Evolutionary conservation across 2,797 vertebrate species (phyloP), one percentile per base, ranked within the genome.

Genomic region (Glyptemys insculpta): DNA sequence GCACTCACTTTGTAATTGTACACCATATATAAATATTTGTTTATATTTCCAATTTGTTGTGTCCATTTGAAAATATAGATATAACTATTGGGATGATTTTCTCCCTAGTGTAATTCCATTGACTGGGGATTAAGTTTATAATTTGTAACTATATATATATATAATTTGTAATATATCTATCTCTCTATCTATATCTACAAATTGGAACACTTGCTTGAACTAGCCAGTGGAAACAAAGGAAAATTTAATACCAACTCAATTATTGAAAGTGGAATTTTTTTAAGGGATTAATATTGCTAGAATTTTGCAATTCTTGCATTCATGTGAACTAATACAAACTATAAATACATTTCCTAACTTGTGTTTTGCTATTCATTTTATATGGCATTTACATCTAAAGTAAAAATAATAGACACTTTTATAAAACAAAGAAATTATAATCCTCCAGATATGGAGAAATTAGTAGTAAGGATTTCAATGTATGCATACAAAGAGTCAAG

Each of bases 101-200:
- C 82, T 87, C 81, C 5, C 49, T 85, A 31, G 4, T 91, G 8
- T 37, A 87, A 85, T 85, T 85, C 3, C 3, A 86, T 3, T 86
- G 25, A 29, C 3, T 12, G 15, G 79, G 16, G 85, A 34, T 53
- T 86, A 81, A 62, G 4, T 90, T 90, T 89, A 93, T 85, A 83
- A 65, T 68, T 53, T 53, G 52, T 53, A 53, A 53, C 19, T 53
- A 21, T 53, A 52, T 50, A 50, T 50, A 50, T 15, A 16, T 7
- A 11, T 14, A 52, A 15, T 2, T 78, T 10, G 12, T 7, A 54
- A 15, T n/a, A 53, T 53, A 81, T 44, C 53, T 21, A 44, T 0
- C n/a, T 0, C 0, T 47, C 27, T 37, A 44, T 1, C 23, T 72
- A 19, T 0, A 11, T n/a, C 56, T 49, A 72, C 12, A 53, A 68